Evolutionary conservation across 2,797 vertebrate species (phyloP).

Genomic region (Pangasius sanitwongsei): DNA sequence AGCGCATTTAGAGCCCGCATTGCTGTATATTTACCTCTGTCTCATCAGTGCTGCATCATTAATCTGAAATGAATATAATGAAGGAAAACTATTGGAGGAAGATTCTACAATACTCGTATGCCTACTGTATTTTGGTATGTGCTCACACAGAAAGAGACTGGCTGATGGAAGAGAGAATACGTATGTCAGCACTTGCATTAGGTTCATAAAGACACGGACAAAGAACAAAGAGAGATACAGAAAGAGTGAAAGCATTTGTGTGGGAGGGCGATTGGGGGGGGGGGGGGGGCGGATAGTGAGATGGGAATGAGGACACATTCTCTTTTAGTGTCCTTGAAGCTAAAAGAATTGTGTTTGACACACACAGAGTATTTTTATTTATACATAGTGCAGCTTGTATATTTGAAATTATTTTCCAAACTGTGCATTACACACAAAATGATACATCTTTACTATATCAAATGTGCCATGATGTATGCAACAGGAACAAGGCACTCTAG

Average conservation of each 20-base stretch:
- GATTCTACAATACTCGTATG: background rate
- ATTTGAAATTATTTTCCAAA: background rate
- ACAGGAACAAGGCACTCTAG: background rate
- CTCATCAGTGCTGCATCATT: conserved; percentile 28
- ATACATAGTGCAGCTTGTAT: background rate
- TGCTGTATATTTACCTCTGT: conserved; percentile 20
- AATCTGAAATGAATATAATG: conserved; percentile 16
- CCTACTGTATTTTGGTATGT: conserved; percentile 5
- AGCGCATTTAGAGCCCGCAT: background rate
- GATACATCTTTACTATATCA: background rate
- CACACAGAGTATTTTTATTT: background rate
- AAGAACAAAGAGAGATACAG: background rate
- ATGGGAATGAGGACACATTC: conserved; percentile 21
- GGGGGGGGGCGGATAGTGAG: background rate
- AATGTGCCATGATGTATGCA: background rate
- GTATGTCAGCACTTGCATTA: background rate
- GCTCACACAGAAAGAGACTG: background rate
- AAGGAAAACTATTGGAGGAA: background rate
- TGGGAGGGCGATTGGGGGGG: background rate
- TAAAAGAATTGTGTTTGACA: conserved; percentile 41
- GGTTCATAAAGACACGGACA: background rate
- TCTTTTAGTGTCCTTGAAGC: conserved; percentile 50
- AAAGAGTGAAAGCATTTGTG: conserved; percentile 23
- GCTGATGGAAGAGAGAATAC: background rate
- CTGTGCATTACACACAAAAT: background rate